A percentile compares a stretch with the other conserved stretches of the same genome.
These are phyloP conservation scores for Patagioenas fasciata DNA, from an alignment of 2,113 vertebrate genomes.

Conservation along the genomic window DNA sequence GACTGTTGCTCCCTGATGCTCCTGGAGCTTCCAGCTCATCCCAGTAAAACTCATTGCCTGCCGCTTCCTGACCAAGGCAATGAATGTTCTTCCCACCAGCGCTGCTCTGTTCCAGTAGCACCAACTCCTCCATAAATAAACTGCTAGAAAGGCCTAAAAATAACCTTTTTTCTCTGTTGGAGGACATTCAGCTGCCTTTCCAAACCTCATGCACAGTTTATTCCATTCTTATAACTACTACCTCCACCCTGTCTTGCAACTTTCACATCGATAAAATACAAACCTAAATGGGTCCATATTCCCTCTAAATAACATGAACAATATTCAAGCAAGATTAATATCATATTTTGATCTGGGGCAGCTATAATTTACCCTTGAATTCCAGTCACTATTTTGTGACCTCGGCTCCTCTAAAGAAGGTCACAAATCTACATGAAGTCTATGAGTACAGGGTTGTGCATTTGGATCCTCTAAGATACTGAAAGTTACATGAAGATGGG, in stretches of 20 bases:
- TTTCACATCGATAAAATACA: neutral
- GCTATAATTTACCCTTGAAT: neutral
- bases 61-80: neutral
- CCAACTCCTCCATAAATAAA: neutral
- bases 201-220: neutral
- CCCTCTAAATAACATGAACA: neutral
- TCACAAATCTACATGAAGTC: constrained; percentile 1
- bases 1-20: neutral
- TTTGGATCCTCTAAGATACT: constrained; percentile 11
- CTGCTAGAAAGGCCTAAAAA: neutral
- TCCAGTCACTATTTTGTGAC: constrained; percentile 3
- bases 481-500: constrained; percentile 20
- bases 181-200: neutral
- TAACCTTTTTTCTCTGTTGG: neutral
- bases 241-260: neutral
- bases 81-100: neutral
- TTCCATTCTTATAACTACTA: neutral
- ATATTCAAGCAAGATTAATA: neutral
- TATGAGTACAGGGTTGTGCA: neutral
- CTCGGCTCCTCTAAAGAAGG: neutral
- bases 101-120: neutral
- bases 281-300: neutral
- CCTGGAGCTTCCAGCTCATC: neutral
- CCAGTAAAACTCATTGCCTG: neutral
- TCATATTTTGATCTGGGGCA: too few species aligned